Evolutionary conservation across 2,888 invertebrate species (phyloP).

Genomic region (Eupithecia exiguata): DNA sequence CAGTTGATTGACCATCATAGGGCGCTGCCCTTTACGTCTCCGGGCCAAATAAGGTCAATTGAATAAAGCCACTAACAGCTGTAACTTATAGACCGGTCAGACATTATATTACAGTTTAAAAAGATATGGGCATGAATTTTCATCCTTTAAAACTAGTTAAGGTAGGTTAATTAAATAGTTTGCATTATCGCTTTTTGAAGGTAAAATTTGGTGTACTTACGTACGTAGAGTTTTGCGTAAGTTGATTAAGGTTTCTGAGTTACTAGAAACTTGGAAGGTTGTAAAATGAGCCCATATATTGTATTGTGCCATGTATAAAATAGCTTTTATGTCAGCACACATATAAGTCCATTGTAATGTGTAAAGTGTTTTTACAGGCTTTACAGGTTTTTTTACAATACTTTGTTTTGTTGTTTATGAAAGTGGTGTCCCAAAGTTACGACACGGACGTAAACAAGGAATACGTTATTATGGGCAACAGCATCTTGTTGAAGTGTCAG

Average conservation of each 20-base stretch:
- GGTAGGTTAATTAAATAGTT: background rate
- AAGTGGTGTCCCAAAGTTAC: slow-evolving; percentile 92
- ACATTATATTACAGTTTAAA: slow-evolving; percentile 34
- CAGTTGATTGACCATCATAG: slow-evolving; percentile 58
- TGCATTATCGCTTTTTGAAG: slow-evolving; percentile 23
- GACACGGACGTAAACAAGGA: slow-evolving; percentile 94
- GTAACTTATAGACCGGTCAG: slow-evolving; percentile 42
- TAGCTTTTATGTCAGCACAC: too few species aligned
- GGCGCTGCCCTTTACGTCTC: slow-evolving; percentile 65
- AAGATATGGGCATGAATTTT: slow-evolving; percentile 14
- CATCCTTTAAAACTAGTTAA: background rate
- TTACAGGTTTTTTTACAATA: slow-evolving; percentile 19
- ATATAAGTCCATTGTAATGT: too few species aligned
- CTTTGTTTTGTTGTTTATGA: slow-evolving; percentile 40
- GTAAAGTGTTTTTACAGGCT: slow-evolving; percentile 3
- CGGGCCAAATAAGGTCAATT: slow-evolving; percentile 74
- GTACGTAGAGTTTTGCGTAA: slow-evolving; percentile 12
- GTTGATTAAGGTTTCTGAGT: background rate
- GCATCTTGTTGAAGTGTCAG: slow-evolving; percentile 91
- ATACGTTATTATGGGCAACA: slow-evolving; percentile 92
- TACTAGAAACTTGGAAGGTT: background rate
- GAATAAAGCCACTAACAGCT: slow-evolving; percentile 58
- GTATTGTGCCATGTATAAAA: background rate
- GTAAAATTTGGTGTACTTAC: background rate
- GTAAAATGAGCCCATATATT: background rate